Base-by-base conservation (phyloP, 53 echinoderm and acorn worm genomes). In the Arbacia lixula region DNA sequence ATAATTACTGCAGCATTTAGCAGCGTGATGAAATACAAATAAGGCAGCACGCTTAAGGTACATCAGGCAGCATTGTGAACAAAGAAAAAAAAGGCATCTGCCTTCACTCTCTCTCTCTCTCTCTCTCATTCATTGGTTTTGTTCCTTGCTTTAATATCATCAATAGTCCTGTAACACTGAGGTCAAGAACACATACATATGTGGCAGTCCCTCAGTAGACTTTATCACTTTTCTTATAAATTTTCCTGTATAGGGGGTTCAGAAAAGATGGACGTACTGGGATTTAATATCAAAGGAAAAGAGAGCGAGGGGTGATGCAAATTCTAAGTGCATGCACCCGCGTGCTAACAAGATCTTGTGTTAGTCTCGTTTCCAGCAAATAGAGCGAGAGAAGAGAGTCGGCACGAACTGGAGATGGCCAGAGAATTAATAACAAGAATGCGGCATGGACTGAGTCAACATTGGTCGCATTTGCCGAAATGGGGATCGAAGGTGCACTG, bases 1-100 rank as follows among this genome's bases (percentile, higher is more conserved):
- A 66, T 66, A 66, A 66, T 66, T 66, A 66, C 66, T 66, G 37
- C 66, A 66, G 66, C 66, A 66, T 66, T 66, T 66, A 66, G 66
- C 37, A 12, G 66, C 38, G 66, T 66, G 66, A 66, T 66, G 66
- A 66, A 66, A 66, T 66, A 66, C 66, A 66, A 66, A 66, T 30
- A 66, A 38, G 38, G 38, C 21, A 66, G 36, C 66, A 66, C 36
- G 36, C 20, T 38, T 20, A 21, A 12, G 6, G 9, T n/a, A n/a
- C n/a, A n/a, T n/a, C n/a, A n/a, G n/a, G n/a, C n/a, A n/a, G n/a
- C n/a, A n/a, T n/a, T n/a, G n/a, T n/a, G n/a, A n/a, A n/a, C n/a
- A n/a, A n/a, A n/a, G n/a, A n/a, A n/a, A n/a, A n/a, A n/a, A n/a
- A n/a, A n/a, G 9, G 38, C 21, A 66, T 66, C 66, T 17, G 36